These are phyloP conservation scores for Dinomys branickii DNA, from an alignment of 2,113 vertebrate species.

Conservation along the genomic window DNA sequence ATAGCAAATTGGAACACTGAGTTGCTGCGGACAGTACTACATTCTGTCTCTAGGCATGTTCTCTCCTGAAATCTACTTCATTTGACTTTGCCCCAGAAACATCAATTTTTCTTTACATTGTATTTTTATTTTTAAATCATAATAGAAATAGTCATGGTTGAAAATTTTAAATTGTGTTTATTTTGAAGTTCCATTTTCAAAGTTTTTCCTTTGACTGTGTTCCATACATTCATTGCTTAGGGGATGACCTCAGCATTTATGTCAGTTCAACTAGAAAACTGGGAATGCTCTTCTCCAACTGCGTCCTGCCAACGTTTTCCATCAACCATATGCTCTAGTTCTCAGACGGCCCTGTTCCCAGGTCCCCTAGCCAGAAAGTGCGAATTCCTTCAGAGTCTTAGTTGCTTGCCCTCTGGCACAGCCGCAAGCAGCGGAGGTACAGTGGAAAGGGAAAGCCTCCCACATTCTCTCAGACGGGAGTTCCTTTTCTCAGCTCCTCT, in stretches of 20 bases:
- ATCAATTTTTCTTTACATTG: background rate
- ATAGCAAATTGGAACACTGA: background rate
- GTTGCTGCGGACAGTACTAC: background rate
- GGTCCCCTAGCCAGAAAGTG: background rate
- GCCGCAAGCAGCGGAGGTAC: background rate
- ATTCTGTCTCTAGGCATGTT: background rate
- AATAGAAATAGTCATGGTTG: background rate
- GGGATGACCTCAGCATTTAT: background rate
- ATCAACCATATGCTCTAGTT: background rate
- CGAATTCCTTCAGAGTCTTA: background rate
- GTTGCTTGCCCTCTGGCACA: background rate
- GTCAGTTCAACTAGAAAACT: background rate
- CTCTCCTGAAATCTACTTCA: background rate
- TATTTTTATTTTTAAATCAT: background rate
- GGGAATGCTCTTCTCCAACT: background rate
- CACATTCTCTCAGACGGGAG: background rate
- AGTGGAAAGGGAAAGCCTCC: background rate
- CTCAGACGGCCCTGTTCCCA: background rate
- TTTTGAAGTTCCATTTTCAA: background rate
- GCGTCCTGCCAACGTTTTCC: background rate
- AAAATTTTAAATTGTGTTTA: constrained; percentile 7
- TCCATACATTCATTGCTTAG: background rate
- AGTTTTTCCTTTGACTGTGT: background rate
- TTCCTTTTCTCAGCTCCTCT: background rate
- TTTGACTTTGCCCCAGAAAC: background rate